Evolutionary conservation across 2,888 invertebrate species (phyloP).

Genomic region (Piscicola geometra): DNA sequence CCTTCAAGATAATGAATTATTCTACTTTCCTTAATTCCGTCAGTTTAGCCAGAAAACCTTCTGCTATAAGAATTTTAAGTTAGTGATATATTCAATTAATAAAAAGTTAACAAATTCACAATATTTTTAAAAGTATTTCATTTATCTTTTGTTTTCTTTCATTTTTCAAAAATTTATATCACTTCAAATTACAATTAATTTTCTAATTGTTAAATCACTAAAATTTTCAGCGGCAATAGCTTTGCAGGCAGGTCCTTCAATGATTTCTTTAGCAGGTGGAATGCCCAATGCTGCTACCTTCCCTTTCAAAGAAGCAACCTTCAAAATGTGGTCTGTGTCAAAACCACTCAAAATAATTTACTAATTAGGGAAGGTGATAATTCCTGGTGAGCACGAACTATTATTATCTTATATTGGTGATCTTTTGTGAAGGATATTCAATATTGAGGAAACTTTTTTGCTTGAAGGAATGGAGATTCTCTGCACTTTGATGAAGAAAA

Average conservation of each 20-base stretch:
- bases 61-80: conserved; percentile 50
- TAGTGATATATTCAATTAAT: conserved; percentile 43
- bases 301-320: conserved; percentile 48
- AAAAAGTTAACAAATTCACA: background rate
- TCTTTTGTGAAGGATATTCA: too few species aligned
- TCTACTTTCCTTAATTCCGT: conserved; percentile 47
- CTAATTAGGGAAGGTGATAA: too few species aligned
- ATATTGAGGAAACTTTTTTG: too few species aligned
- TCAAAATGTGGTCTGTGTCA: conserved; percentile 47
- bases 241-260: conserved; percentile 48
- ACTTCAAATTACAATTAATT: background rate
- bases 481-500: conserved; percentile 45
- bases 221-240: conserved; percentile 47
- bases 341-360: too few species aligned
- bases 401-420: too few species aligned
- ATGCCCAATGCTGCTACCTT: conserved; percentile 51
- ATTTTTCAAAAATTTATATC: background rate
- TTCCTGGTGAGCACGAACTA: too few species aligned
- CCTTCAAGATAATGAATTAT: conserved; percentile 47
- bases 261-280: conserved; percentile 52
- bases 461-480: conserved; percentile 47
- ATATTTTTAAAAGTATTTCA: background rate
- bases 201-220: background rate
- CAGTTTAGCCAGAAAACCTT: conserved; percentile 48
- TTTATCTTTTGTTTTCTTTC: background rate